phyloP scores from a whole-genome alignment of 2,888 invertebrate genomes.

The Labia minor region DNA sequence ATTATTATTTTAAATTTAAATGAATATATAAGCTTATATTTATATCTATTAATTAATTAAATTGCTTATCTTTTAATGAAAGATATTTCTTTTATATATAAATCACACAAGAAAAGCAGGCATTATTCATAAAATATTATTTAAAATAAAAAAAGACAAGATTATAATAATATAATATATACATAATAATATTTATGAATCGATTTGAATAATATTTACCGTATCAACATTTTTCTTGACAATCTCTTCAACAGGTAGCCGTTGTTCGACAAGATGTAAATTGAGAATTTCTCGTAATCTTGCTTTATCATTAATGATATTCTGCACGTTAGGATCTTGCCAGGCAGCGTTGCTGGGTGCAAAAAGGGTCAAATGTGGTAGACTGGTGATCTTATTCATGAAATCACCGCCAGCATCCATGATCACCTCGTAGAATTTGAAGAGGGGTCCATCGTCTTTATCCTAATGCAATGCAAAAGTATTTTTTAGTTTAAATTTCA shows the following conservation, averaged over 20 bases:
- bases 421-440: constrained; percentile 72
- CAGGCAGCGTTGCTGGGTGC: constrained; percentile 85
- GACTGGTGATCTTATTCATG: constrained; percentile 55
- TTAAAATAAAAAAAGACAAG: too few relatives aligned
- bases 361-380: constrained; percentile 70
- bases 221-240: constrained; percentile 57
- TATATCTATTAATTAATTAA: too few relatives aligned
- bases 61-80: too few relatives aligned
- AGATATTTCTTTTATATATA: too few relatives aligned
- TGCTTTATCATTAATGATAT: constrained; percentile 53
- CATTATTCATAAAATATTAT: too few relatives aligned
- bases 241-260: constrained; percentile 64
- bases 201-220: too few relatives aligned
- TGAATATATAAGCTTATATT: too few relatives aligned
- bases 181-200: too few relatives aligned
- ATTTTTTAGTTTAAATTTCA: too few relatives aligned
- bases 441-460: constrained; percentile 62
- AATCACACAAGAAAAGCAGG: too few relatives aligned
- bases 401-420: constrained; percentile 66
- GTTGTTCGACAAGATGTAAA: constrained; percentile 68
- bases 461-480: constrained; percentile 49
- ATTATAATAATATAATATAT: too few relatives aligned
- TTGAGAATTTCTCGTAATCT: constrained; percentile 66
- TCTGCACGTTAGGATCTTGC: constrained; percentile 60
- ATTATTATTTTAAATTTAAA: too few relatives aligned